Base-by-base conservation (phyloP, 2,797 vertebrate genomes). In the Rhyacichthys aspro region DNA sequence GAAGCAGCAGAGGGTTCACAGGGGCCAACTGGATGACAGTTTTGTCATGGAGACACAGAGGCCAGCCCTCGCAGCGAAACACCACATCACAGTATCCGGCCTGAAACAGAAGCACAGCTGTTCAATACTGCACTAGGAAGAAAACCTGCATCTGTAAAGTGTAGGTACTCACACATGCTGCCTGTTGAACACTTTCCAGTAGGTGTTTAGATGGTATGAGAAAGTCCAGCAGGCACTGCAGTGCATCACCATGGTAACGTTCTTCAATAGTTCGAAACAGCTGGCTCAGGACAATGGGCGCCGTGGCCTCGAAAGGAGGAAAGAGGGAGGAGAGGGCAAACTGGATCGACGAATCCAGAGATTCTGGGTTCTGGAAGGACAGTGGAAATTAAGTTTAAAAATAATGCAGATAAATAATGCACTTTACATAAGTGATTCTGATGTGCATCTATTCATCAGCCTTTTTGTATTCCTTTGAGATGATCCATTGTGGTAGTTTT, bases 51-150 rank as follows among this genome's bases (percentile, higher is more conserved):
- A 98, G 92, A 72, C 96, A 98, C 59, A 98, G 84, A 1, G 96
- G 96, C 96, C 96, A 98, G 72, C 96, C 96, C 70, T 96, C 95
- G 2, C 94, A 95, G 74, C 94, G 91, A 87, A 98, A 98, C 76
- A 98, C 90, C 82, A 93, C 87, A 68, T 94, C 94, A 34, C 92
- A 89, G 81, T 94, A 98, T 42, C 92, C 90, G 71, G 94, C 95
- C 96, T 98, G 81, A 1, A 36, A 64, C 33, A 53, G 10, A 3
- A 43, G 28, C 11, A 38, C 46, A n/a, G 17, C 47, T 28, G 23
- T 28, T 28, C 23, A 28, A 28, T 28, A 28, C 23, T 28, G 23
- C 23, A 28, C 23, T 28, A 28, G 23, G 19, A 23, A 23, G 19
- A 23, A 23, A 23, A 28, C 23, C 23, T 44, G 12, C 11, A 43